Evolutionary conservation across 2,888 invertebrate genomes (phyloP), one percentile per base, ranked within the genome.

Genomic region (Rhorus exstirpatorius): DNA sequence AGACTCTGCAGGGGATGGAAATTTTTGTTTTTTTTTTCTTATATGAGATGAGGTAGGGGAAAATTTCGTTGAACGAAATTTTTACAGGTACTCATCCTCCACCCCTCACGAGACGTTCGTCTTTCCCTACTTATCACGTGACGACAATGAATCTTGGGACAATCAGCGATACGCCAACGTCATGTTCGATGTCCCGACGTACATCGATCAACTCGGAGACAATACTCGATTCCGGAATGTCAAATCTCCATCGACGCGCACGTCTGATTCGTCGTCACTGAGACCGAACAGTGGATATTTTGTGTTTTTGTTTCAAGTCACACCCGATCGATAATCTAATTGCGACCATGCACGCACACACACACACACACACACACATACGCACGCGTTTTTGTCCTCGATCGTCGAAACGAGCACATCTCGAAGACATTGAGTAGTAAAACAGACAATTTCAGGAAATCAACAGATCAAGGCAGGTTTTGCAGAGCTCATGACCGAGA

Each of bases 101-200:
- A 35, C 86, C 90, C 71, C 87, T 90, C 51, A 87, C 88, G 68
- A 88, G 91, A 49, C 89, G 91, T 49, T 91, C 90, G 21, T 91
- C 91, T 3, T 91, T 91, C 67, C 91, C 91, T 46, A 87, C 85
- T 46, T 88, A 90, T 72, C 86, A 83, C 61, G 84, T 61, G 85
- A 80, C 67, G 85, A 87, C 84, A 79, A 77, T 81, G 79, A 70
- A 82, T 26, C 38, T 83, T 19, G 68, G 83, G 35, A 83, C 86
- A 49, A 49, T 83, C 31, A 76, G 80, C 68, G 88, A 88, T 55
- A 86, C 86, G 26, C 84, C 88, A 61, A 84, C 65, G 31, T 87
- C 80, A 49, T 86, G 88, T 24, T 71, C 85, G 55, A 85, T 86
- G 61, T 85, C 86, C n/a, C 84, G 90, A 70, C 86, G 88, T 51